Evolutionary conservation across 2,113 vertebrate genomes (phyloP).

Genomic region (human (Homo sapiens)): GRCh38 chr7:151353501-151354000

Average conservation of each 20-base stretch:
- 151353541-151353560: not conserved
- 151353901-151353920: accelerated
- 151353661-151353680: not conserved
- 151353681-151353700: not conserved
- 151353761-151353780: not conserved
- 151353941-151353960: not conserved
- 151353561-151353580: not conserved
- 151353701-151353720: not conserved
- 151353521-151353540: accelerated
- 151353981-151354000: not conserved
- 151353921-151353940: no score
- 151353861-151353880: accelerated
- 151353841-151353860: not conserved
- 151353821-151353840: not conserved
- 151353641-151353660: not conserved
- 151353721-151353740: not conserved
- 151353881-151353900: accelerated
- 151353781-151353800: not conserved
- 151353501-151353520: accelerated
- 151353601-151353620: not conserved
- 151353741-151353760: not conserved
- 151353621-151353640: not conserved
- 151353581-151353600: not conserved
- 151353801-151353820: not conserved
- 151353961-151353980: not conserved